These are phyloP conservation scores for Andrena praecox DNA, from an alignment of 2,888 invertebrate species.

Conservation along the genomic window DNA sequence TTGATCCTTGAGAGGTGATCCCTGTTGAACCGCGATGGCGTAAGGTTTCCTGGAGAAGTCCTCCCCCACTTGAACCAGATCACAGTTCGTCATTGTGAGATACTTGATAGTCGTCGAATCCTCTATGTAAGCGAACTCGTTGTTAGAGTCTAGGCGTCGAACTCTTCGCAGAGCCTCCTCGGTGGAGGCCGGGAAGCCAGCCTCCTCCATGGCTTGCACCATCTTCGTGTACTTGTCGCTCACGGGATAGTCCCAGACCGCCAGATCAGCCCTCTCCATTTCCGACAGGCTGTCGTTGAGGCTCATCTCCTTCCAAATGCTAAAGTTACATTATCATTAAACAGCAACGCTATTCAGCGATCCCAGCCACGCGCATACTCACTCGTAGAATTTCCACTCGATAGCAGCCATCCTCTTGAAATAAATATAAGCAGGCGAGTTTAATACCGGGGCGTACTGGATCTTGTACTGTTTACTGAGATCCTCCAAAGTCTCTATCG, in stretches of 20 bases:
- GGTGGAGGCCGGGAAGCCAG: constrained; percentile 91
- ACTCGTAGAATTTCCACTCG: constrained; percentile 97
- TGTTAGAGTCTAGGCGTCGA: constrained; percentile 89
- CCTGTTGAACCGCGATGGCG: constrained; percentile 98
- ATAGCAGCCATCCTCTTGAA: constrained; percentile 98
- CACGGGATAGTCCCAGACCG: constrained; percentile 99
- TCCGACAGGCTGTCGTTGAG: constrained; percentile 96
- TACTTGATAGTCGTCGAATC: constrained; percentile 97
- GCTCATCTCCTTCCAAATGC: constrained; percentile 99
- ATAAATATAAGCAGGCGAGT: constrained; percentile 96
- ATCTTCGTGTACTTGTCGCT: constrained; percentile 99
- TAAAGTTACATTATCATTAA: constrained; percentile 77
- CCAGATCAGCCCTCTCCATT: constrained; percentile 95
- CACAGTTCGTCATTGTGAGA: constrained; percentile 92
- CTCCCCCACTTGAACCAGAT: constrained; percentile 96
- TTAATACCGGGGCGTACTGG: constrained; percentile 96
- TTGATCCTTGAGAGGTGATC: constrained; percentile 96
- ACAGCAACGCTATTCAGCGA: not conserved
- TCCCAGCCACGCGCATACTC: constrained; percentile 9
- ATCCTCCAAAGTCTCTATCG: constrained; percentile 97
- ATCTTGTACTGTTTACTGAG: constrained; percentile 98
- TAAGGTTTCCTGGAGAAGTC: constrained; percentile 99
- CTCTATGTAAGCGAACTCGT: constrained; percentile 96
- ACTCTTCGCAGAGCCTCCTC: constrained; percentile 92
- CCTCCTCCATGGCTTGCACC: constrained; percentile 97